Evolutionary conservation across 2,888 invertebrate genomes (phyloP), one percentile per base, ranked within the genome.

Genomic region (Branchellion lobata): DNA sequence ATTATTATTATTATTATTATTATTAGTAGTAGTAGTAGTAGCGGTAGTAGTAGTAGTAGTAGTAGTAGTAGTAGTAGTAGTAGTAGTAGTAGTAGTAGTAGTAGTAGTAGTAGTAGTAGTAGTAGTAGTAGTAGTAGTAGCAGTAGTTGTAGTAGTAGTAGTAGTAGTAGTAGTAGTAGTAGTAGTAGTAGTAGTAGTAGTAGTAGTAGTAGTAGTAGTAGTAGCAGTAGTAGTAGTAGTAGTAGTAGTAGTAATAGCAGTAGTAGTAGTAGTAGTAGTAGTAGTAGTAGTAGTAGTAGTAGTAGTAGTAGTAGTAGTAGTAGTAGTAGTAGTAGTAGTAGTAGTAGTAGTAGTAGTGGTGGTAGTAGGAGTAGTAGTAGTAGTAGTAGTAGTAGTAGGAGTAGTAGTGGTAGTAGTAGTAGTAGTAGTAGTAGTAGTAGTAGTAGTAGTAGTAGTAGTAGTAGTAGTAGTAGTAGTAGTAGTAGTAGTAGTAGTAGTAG

Each of bases 111-210:
- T 68, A 24, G n/a, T 68, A 68, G 24, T 27, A 68, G 29, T 33
- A 72, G 14, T 72, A 72, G 14, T 72, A 72, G 72, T 72, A 72
- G 29, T 68, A 68, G 29, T 68, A 68, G 29, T 68, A 68, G 29
- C 29, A 68, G 29, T 24, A 68, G 68, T 24, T 18, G 68, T 68
- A 68, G 68, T 68, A 68, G 33, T 18, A 72, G 72, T 72, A 72
- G 72, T 72, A 72, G 72, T 72, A 72, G 72, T 72, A 72, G 72
- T 18, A 72, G 72, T 72, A 72, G 72, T 72, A 72, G 72, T 72
- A 72, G 72, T 72, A 72, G 72, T 72, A 72, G 72, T 72, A 72
- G 72, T 72, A 72, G 72, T 72, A 29, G 72, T 72, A 72, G 72
- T 72, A 29, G 72, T 72, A 72, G 72, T 72, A 72, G 72, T 31